These are phyloP conservation scores for Cheilosia grossa DNA, from an alignment of 2,888 invertebrate species.

Conservation along the genomic window DNA sequence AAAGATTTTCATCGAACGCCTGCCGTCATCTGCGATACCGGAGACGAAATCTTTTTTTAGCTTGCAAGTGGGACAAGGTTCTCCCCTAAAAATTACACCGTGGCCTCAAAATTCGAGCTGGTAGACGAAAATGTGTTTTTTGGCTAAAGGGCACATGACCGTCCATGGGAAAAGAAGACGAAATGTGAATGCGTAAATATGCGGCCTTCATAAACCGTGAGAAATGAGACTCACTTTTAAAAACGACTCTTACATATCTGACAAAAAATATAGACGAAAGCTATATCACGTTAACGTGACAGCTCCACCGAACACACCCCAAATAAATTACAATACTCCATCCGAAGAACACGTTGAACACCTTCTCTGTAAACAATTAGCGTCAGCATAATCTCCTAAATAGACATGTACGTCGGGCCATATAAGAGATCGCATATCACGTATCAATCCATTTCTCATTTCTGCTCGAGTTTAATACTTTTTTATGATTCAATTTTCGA, in stretches of 20 bases:
- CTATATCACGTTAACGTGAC: conserved; percentile 3
- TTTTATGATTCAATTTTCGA: conserved; percentile 45
- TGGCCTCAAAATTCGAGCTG: no score
- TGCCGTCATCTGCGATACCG: no score
- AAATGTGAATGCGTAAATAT: no score
- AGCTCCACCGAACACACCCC: conserved; percentile 38
- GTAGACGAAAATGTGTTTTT: no score
- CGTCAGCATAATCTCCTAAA: conserved; percentile 57
- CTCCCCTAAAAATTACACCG: no score
- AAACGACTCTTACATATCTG: not conserved
- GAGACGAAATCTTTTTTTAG: no score
- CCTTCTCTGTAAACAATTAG: conserved; percentile 52
- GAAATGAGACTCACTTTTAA: not conserved
- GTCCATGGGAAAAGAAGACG: no score
- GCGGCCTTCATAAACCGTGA: not conserved
- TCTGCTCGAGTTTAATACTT: conserved; percentile 51
- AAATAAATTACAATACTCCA: conserved; percentile 22
- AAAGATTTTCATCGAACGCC: no score
- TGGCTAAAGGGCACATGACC: no score
- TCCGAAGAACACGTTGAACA: conserved; percentile 34
- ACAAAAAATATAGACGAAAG: not conserved
- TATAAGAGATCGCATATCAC: conserved; percentile 46
- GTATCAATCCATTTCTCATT: conserved; percentile 64
- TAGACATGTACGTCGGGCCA: conserved; percentile 40
- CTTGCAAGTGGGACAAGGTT: no score